These are phyloP conservation scores for Azemiops feae DNA, from an alignment of 2,113 vertebrate genomes.

Conservation along the genomic window DNA sequence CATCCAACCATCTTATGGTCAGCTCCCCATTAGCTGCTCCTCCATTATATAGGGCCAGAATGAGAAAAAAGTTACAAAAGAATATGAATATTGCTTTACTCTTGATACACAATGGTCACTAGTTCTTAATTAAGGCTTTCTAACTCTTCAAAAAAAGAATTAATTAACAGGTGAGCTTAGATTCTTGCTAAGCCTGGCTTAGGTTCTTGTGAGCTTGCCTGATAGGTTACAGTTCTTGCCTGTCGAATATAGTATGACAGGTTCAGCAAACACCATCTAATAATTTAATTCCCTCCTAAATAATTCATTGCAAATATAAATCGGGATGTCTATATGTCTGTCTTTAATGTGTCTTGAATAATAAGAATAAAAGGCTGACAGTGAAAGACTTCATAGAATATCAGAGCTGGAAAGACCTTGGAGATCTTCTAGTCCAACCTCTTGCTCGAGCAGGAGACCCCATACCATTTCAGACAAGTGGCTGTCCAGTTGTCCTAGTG, in stretches of 20 bases:
- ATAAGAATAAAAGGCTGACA: neutral
- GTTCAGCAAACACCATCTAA: neutral
- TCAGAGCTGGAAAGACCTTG: too few relatives aligned
- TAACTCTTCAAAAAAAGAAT: neutral
- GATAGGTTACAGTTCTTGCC: neutral
- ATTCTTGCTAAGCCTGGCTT: neutral
- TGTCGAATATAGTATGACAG: neutral
- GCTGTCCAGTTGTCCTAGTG: neutral
- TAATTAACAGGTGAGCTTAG: neutral
- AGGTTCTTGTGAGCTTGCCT: neutral
- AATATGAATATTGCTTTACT: neutral
- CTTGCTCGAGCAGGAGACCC: too few relatives aligned
- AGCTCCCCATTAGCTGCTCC: neutral
- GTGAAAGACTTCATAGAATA: too few relatives aligned
- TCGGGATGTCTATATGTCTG: neutral
- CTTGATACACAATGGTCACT: neutral
- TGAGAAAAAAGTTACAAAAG: neutral
- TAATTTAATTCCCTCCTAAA: neutral
- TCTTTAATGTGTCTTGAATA: neutral
- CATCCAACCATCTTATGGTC: neutral
- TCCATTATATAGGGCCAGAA: neutral
- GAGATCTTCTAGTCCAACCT: too few relatives aligned
- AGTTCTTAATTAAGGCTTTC: neutral
- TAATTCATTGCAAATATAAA: neutral
- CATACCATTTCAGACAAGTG: too few relatives aligned